A percentile compares a stretch with the other conserved stretches of the same genome.
These are phyloP conservation scores for Alethe castanea DNA, from an alignment of 2,113 vertebrate genomes.

Conservation along the genomic window DNA sequence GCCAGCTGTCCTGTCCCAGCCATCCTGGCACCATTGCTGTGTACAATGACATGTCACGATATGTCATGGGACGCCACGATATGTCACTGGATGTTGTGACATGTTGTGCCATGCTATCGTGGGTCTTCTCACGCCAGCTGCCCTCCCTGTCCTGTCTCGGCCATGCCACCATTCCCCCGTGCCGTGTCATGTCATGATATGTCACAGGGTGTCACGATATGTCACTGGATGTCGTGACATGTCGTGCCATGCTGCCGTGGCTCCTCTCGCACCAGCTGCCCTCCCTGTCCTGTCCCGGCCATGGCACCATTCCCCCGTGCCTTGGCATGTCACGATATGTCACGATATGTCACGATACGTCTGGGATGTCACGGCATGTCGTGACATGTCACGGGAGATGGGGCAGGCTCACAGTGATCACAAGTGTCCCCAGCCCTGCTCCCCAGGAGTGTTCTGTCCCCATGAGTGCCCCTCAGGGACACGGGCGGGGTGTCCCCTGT, in stretches of 20 bases:
- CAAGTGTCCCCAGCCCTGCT: rapidly evolving
- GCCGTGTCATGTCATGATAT: not conserved
- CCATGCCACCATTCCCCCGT: not conserved
- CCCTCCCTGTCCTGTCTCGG: too few species aligned
- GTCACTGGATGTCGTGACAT: not conserved
- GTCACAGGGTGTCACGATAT: not conserved
- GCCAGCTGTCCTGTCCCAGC: too few species aligned
- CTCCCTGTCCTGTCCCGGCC: not conserved
- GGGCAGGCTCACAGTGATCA: rapidly evolving
- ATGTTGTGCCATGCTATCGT: not conserved
- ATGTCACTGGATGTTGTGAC: too few species aligned
- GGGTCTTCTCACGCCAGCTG: not conserved
- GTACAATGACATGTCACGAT: too few species aligned
- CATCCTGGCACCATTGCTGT: too few species aligned
- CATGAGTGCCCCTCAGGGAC: rapidly evolving
- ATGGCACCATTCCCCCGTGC: rapidly evolving
- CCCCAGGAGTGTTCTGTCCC: not conserved
- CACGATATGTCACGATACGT: too few species aligned
- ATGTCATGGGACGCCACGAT: too few species aligned
- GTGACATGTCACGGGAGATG: too few species aligned
- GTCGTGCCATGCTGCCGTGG: not conserved
- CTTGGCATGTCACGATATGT: not conserved
- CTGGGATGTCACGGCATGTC: too few species aligned
- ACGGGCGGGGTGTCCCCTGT: not conserved
- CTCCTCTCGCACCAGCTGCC: too few species aligned